Conservation (phyloP, 2,888 invertebrate species). For the Dascillus cervinus region DNA sequence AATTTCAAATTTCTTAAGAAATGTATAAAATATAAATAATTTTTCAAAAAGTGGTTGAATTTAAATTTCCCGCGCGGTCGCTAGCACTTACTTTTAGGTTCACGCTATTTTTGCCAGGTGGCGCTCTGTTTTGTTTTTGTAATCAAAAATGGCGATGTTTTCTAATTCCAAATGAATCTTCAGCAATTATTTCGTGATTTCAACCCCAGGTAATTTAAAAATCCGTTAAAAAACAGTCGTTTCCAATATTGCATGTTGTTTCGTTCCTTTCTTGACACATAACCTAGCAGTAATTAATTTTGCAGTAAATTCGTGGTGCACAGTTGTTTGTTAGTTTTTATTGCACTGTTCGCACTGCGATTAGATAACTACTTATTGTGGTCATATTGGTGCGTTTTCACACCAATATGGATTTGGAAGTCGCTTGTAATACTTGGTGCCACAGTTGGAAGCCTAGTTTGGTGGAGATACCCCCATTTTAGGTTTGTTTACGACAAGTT, state of each 20-base stretch:
- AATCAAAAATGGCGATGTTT: too few species aligned
- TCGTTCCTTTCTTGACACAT: too few species aligned
- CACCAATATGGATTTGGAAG: slow-evolving; percentile 98
- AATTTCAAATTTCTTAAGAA: too few species aligned
- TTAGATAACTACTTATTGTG: slow-evolving; percentile 83
- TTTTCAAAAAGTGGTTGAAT: slow-evolving; percentile 9
- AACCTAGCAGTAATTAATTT: too few species aligned
- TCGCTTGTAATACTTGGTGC: slow-evolving; percentile 84
- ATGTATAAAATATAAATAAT: slow-evolving; percentile 17
- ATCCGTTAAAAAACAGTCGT: too few species aligned
- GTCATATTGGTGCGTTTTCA: slow-evolving; percentile 94
- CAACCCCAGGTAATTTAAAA: slow-evolving; percentile 68
- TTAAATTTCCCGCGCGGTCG: too few species aligned
- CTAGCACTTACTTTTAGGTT: too few species aligned
- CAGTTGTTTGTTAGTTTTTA: slow-evolving; percentile 85
- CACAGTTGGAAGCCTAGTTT: slow-evolving; percentile 85
- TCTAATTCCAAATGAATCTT: slow-evolving; percentile 71
- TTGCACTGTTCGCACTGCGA: slow-evolving; percentile 80
- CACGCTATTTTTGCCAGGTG: too few species aligned
- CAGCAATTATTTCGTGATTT: slow-evolving; percentile 86
- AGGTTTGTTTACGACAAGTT: slow-evolving; percentile 43
- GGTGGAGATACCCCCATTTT: slow-evolving; percentile 95
- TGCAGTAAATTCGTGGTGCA: slow-evolving; percentile 96
- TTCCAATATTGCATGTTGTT: too few species aligned
- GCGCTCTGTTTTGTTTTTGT: too few species aligned